These are phyloP conservation scores for Melipona beecheii DNA, from an alignment of 2,888 invertebrate species.

Conservation along the genomic window DNA sequence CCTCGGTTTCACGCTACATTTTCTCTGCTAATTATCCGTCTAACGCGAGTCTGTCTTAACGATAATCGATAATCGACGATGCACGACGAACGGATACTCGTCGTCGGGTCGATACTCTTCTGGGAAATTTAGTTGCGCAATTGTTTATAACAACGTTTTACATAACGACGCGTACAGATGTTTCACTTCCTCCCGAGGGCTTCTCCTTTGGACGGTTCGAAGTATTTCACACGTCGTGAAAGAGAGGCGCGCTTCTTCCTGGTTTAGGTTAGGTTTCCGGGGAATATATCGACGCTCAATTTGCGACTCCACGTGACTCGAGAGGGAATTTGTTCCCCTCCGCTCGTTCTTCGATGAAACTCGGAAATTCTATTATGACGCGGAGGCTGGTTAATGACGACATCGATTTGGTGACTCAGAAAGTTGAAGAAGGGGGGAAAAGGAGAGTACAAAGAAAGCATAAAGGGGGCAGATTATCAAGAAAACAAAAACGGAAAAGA, in stretches of 20 bases:
- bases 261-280: not conserved
- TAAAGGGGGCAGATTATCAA: too few species aligned
- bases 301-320: not conserved
- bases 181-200: not conserved
- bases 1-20: slow-evolving; percentile 54
- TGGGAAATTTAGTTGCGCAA: not conserved
- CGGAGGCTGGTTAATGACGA: not conserved
- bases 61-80: too few species aligned
- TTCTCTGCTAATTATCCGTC: slow-evolving; percentile 47
- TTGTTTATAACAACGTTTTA: slow-evolving; percentile 1
- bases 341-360: not conserved
- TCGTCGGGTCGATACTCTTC: not conserved
- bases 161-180: not conserved
- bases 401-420: too few species aligned
- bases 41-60: not conserved
- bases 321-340: not conserved
- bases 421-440: too few species aligned
- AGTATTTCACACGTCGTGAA: not conserved
- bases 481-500: too few species aligned
- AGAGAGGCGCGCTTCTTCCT: slow-evolving; percentile 3
- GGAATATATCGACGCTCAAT: not conserved
- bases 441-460: too few species aligned
- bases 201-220: not conserved
- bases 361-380: not conserved
- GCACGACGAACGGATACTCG: not conserved